These are phyloP conservation scores for Dynastes tityus DNA, from an alignment of 2,888 invertebrate species.

Conservation along the genomic window DNA sequence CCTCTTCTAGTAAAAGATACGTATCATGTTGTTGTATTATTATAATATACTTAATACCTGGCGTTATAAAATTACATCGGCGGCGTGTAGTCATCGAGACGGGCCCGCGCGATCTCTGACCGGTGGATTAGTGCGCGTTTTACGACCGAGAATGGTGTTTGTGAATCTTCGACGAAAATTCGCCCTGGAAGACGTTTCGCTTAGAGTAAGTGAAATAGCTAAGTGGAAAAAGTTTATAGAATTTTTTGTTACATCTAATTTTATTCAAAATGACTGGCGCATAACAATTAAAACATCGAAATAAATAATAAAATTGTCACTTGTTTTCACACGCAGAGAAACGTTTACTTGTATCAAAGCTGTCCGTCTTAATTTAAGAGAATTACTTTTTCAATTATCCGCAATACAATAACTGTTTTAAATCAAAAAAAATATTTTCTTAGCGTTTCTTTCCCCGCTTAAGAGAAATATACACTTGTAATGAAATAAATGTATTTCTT, in stretches of 20 bases:
- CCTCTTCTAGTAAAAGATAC: background rate
- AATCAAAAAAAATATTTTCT: too few species aligned
- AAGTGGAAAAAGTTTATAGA: background rate
- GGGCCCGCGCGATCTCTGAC: background rate
- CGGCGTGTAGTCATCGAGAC: background rate
- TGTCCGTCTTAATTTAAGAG: too few species aligned
- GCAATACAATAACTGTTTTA: too few species aligned
- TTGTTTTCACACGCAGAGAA: too few species aligned
- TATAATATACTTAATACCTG: too few species aligned
- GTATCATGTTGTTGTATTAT: slow-evolving; percentile 15
- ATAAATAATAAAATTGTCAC: background rate
- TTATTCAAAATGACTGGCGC: background rate
- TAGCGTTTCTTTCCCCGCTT: too few species aligned
- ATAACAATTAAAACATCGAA: background rate
- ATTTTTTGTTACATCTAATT: background rate
- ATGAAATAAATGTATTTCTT: too few species aligned
- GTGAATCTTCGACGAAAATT: slow-evolving; percentile 14
- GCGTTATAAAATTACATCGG: too few species aligned
- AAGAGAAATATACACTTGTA: too few species aligned
- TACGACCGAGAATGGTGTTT: slow-evolving; percentile 10
- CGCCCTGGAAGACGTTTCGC: slow-evolving; percentile 14
- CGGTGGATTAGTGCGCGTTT: background rate
- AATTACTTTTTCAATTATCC: too few species aligned
- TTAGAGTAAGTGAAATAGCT: slow-evolving; percentile 20
- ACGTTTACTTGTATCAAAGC: too few species aligned